Percentiles rank a stretch among this genome's conserved stretches.
Conservation (phyloP, 2,888 invertebrate genomes). For the Dromius quadrimaculatus region DNA sequence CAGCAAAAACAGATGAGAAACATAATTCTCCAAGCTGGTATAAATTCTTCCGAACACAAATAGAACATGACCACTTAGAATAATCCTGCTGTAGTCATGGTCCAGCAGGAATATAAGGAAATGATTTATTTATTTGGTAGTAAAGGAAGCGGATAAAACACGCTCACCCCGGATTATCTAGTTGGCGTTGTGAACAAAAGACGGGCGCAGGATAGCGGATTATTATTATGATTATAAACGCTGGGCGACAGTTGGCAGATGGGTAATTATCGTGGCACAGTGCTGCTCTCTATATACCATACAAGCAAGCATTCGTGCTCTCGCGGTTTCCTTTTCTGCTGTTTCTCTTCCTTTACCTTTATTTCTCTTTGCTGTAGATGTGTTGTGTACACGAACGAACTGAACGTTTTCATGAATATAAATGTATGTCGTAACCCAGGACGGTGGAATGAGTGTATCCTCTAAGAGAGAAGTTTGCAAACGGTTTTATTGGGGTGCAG, state of each 20-base stretch:
- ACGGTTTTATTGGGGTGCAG: too few species aligned
- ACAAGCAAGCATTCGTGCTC: too few species aligned
- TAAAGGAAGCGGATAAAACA: not conserved
- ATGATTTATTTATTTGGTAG: constrained; percentile 3
- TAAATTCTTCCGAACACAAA: too few species aligned
- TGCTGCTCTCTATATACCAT: not conserved
- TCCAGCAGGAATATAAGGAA: not conserved
- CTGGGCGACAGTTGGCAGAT: constrained; percentile 26
- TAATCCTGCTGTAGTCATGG: too few species aligned
- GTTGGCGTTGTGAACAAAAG: not conserved
- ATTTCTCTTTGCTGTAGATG: not conserved
- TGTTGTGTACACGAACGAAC: not conserved
- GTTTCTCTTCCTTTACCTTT: too few species aligned
- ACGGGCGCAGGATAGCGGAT: not conserved
- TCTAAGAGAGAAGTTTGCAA: too few species aligned
- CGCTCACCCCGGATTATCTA: not conserved
- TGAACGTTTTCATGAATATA: constrained; percentile 31
- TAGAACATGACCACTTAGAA: too few species aligned
- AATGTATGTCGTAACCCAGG: constrained; percentile 3
- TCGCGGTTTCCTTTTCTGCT: constrained; percentile 19
- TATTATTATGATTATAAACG: constrained; percentile 16
- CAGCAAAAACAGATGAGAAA: too few species aligned
- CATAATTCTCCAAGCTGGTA: too few species aligned
- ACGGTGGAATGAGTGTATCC: not conserved
- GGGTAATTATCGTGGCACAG: constrained; percentile 10